phyloP scores from a whole-genome alignment of 37 sponge, comb jelly and placozoan genomes.

The Theonella swinhoei region DNA sequence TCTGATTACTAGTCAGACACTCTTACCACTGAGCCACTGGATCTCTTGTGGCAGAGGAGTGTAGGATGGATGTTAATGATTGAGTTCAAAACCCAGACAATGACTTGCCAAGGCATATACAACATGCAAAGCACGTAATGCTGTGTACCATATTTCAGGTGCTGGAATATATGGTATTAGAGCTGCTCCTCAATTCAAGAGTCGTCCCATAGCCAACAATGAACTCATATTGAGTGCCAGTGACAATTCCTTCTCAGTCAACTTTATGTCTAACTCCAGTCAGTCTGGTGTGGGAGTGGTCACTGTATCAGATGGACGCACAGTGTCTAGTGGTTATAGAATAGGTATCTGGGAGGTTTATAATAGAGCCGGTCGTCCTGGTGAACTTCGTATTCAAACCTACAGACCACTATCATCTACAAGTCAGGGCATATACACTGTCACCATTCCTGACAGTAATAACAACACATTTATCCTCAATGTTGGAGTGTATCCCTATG shows the following conservation, averaged over 20 bases:
- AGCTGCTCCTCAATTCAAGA: too few relatives aligned
- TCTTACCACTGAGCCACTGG: too few relatives aligned
- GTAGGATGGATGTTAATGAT: too few relatives aligned
- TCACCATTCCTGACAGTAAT: not conserved
- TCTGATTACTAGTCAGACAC: too few relatives aligned
- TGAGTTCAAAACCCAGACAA: too few relatives aligned
- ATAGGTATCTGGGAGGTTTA: not conserved
- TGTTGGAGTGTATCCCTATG: not conserved
- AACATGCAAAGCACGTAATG: too few relatives aligned
- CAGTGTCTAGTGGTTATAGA: not conserved
- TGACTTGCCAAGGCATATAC: too few relatives aligned
- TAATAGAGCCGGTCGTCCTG: not conserved
- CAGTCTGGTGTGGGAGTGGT: not conserved
- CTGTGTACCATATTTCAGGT: not conserved
- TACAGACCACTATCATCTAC: not conserved
- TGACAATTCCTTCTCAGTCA: not conserved
- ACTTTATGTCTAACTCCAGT: not conserved
- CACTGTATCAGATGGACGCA: not conserved
- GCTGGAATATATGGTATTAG: not conserved
- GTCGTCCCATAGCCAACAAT: not conserved
- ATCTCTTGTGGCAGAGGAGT: too few relatives aligned
- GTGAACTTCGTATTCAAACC: not conserved
- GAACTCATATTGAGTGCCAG: not conserved
- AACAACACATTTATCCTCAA: too few relatives aligned
- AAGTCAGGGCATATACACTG: not conserved